Percentiles rank a stretch among this genome's conserved stretches.
These are phyloP conservation scores for Holacanthus passer DNA, from an alignment of 2,113 vertebrate genomes.

Conservation along the genomic window DNA sequence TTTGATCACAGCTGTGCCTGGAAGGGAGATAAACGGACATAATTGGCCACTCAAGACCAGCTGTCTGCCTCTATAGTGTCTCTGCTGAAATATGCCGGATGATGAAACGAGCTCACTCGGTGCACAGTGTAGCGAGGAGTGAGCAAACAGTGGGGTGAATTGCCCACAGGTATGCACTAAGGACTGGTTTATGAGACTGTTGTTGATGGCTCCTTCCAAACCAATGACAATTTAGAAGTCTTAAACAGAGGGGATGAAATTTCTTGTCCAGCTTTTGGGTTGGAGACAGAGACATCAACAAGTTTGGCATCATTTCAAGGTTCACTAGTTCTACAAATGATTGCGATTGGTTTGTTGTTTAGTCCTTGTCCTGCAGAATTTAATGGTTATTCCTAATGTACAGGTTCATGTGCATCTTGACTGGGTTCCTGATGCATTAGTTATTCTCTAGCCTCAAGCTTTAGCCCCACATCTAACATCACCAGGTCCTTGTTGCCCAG, in stretches of 20 bases:
- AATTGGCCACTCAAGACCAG: constrained; percentile 83
- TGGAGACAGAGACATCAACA: background rate
- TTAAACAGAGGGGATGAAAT: background rate
- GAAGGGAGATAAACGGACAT: constrained; percentile 82
- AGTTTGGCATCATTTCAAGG: background rate
- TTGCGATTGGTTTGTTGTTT: background rate
- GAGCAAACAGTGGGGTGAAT: constrained; percentile 30
- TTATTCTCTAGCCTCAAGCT: constrained; percentile 3
- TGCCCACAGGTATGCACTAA: constrained; percentile 53
- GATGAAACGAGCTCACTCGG: constrained; percentile 69
- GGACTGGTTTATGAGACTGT: constrained; percentile 12
- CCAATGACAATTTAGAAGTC: background rate
- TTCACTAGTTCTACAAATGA: background rate
- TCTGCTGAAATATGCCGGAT: constrained; percentile 67
- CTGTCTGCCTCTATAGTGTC: constrained; percentile 78
- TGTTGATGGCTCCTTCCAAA: background rate
- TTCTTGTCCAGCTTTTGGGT: background rate
- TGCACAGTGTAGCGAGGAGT: constrained; percentile 38
- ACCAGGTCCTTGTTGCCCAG: background rate
- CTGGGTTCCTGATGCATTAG: background rate
- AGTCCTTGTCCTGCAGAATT: background rate
- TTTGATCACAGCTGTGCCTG: constrained; percentile 83
- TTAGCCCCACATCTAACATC: background rate
- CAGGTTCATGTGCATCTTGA: background rate
- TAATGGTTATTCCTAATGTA: background rate